Base-by-base conservation (phyloP, 2,888 invertebrate species). In the Synergus itoensis region DNA sequence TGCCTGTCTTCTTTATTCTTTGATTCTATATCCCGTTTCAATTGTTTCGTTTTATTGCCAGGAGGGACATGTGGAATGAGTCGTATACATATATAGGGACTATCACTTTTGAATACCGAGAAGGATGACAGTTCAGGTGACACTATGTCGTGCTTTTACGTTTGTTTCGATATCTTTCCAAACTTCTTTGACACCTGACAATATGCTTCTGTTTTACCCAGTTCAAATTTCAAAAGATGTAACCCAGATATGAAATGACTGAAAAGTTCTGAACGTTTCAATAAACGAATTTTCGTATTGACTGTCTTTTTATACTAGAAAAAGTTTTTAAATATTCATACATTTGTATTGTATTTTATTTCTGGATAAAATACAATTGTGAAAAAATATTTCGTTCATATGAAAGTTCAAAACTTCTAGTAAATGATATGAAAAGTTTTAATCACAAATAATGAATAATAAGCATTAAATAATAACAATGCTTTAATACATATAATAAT, bases 1-100 rank as follows among this genome's bases (percentile, higher is more conserved):
- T 65, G 97, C 97, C 97, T 97, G 97, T 97, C 97, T 97, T 95
- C 90, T 91, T 90, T 90, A 89, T 83, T 88, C 87, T 89, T 89
- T 87, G 60, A 78, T 62, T 81, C 79, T 60, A 77, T 77, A 57
- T 43, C n/a, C 41, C 48, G 14, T 36, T 41, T 16, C 53, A 63
- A 5, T 62, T 69, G 14, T 60, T 69, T 53, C 63, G 62, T 53
- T n/a, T 75, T 40, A 5, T 57, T 76, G n/a, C 21, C 40, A 9
- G 18, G 16, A 73, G 62, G 53, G 64, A 76, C 75, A 75, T 41
- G 43, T 21, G 11, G 16, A 48, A 9, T 60, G 21, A 67, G 28
- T 73, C 77, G 79, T 53, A 12, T 60, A 60, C 9, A 11, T 60
- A 11, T 21, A 16, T 16, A 77, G 65, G 79, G 78, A 81, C 77